Evolutionary conservation across 2,888 invertebrate species (phyloP), one percentile per base, ranked within the genome.

Genomic region (Cosmia trapezina): DNA sequence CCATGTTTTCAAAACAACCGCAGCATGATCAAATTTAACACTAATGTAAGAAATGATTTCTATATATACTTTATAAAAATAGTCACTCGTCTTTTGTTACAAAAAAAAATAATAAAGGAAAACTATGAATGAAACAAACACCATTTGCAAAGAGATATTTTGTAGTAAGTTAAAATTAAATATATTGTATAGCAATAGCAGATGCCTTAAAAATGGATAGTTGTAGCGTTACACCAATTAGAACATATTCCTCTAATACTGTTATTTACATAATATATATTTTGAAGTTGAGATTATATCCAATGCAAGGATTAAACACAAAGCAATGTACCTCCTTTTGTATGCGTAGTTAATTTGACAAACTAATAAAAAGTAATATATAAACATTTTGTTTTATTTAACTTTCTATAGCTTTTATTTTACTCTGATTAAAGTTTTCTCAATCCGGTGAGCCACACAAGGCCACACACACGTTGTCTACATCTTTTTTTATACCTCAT

Each of bases 271-370:
- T 84, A 86, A 78, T 84, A 86, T 80, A 66, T 85, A 80, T 74
- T 49, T 75, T 76, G 41, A 84, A 76, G 76, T 89, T 89, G 89
- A 90, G 90, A 90, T 92, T 91, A 90, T 90, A 86, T 83, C 88
- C 88, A 89, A 91, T 90, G 87, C 89, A 92, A 90, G 87, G 88
- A 79, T 89, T 90, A 83, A 90, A 92, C 90, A 92, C 89, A 91
- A 92, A 93, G 88, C 90, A 87, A 91, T 91, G 90, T 93, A 93
- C 91, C 92, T 93, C 89, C 87, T 91, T 91, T 91, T 93, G 87
- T 93, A 93, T 89, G 88, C 88, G 86, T 94, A 93, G 89, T 88
- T 89, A 86, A 90, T 89, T 91, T 89, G 85, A 85, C 86, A 88
- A 90, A 90, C 85, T 90, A 92, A 93, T 92, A 92, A 92, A 85